Conservation (phyloP, 2,888 invertebrate species). For the Esperia sulphurella region DNA sequence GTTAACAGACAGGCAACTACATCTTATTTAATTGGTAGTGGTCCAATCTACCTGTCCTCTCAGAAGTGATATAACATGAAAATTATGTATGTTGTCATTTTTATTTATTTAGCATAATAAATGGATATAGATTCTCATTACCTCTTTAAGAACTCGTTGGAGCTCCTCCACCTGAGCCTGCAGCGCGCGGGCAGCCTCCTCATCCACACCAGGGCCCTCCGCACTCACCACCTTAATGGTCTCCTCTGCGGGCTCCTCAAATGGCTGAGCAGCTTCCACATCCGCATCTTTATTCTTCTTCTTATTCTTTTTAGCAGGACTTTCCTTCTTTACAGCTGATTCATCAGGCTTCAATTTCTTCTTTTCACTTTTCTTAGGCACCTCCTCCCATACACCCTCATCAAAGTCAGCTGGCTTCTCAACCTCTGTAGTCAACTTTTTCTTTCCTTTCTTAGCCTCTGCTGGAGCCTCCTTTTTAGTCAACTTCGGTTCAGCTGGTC, state of each 20-base stretch:
- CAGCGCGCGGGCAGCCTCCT: conserved; percentile 59
- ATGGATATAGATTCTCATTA: conserved; percentile 16
- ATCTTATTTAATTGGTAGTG: too few species aligned
- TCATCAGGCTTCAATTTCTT: conserved; percentile 82
- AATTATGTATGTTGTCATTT: too few species aligned
- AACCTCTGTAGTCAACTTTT: conserved; percentile 72
- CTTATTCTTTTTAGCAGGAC: conserved; percentile 71
- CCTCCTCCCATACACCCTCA: conserved; percentile 87
- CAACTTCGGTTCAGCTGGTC: conserved; percentile 47
- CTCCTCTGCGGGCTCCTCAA: conserved; percentile 52
- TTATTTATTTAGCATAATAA: too few species aligned
- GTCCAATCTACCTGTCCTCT: too few species aligned
- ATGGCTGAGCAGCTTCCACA: conserved; percentile 44
- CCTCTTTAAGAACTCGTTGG: conserved; percentile 70
- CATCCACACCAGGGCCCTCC: conserved; percentile 60
- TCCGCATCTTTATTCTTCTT: conserved; percentile 66
- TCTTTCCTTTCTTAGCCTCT: conserved; percentile 80
- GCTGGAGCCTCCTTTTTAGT: conserved; percentile 61
- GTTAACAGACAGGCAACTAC: too few species aligned
- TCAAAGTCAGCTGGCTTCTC: conserved; percentile 87
- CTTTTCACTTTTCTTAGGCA: conserved; percentile 84
- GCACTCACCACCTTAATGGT: conserved; percentile 66
- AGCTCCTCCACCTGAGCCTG: conserved; percentile 72
- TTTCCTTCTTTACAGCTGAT: conserved; percentile 62
- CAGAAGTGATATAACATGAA: too few species aligned